Conservation (phyloP, 2,113 vertebrate genomes). For the Cyphomyrus discorhynchus region DNA sequence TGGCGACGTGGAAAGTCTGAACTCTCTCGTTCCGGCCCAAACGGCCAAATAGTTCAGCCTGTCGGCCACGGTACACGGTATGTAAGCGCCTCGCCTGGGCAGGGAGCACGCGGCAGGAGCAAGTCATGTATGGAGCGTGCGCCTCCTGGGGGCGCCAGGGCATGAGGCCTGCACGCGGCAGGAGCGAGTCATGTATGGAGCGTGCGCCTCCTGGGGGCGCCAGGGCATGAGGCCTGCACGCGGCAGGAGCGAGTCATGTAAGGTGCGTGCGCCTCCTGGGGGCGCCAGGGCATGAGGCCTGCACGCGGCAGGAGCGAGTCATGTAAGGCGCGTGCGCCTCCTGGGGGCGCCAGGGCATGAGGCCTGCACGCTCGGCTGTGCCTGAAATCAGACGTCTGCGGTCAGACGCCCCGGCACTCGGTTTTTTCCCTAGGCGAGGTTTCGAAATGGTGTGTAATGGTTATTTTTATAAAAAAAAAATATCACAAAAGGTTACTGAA, state of each 20-base stretch:
- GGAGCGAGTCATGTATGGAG: slow-evolving; percentile 40
- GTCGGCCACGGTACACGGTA: slow-evolving; percentile 41
- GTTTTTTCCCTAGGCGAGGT: background rate
- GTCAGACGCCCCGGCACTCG: background rate
- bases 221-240: slow-evolving; percentile 22
- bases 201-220: slow-evolving; percentile 13
- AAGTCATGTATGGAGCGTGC: slow-evolving; percentile 40
- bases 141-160: slow-evolving; percentile 12
- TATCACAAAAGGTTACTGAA: slow-evolving; percentile 2
- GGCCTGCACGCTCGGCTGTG: slow-evolving; percentile 26
- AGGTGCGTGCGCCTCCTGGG: background rate
- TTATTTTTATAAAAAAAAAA: slow-evolving; percentile 4
- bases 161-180: slow-evolving; percentile 20
- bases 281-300: slow-evolving; percentile 28
- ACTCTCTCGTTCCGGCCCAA: slow-evolving; percentile 58
- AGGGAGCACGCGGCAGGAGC: slow-evolving; percentile 14
- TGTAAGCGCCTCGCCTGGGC: slow-evolving; percentile 45
- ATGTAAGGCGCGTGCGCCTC: slow-evolving; percentile 1
- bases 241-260: background rate
- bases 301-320: background rate
- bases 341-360: slow-evolving; percentile 17
- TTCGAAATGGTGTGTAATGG: background rate
- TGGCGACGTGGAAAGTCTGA: slow-evolving; percentile 61
- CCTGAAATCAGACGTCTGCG: slow-evolving; percentile 15
- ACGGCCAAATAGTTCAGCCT: slow-evolving; percentile 53